phyloP scores from a whole-genome alignment of 2,888 invertebrate genomes.

The Agonopterix alstromeriana region DNA sequence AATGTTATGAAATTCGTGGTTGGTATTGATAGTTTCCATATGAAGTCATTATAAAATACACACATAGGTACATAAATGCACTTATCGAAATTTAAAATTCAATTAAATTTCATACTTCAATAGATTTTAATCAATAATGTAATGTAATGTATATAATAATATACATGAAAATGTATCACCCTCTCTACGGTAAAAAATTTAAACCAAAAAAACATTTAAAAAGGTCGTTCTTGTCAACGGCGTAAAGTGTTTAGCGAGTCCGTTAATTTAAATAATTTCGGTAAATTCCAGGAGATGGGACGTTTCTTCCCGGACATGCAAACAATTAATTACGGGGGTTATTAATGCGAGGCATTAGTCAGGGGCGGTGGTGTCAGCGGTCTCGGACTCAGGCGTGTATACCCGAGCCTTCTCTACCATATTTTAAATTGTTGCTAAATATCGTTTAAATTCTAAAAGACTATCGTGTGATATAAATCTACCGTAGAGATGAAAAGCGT shows the following conservation, averaged over 20 bases:
- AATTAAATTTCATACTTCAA: no score
- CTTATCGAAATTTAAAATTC: no score
- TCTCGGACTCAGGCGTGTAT: constrained; percentile 23
- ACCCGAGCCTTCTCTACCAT: not conserved
- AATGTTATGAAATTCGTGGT: no score
- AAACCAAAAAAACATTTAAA: not conserved
- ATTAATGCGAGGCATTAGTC: constrained; percentile 74
- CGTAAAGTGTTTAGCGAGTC: constrained; percentile 19
- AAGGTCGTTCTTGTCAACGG: constrained; percentile 14
- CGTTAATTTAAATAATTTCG: constrained; percentile 60
- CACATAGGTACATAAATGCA: no score
- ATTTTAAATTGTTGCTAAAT: constrained; percentile 14
- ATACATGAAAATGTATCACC: no score
- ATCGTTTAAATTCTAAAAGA: constrained; percentile 1
- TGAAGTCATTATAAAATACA: no score
- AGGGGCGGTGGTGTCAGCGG: constrained; percentile 59
- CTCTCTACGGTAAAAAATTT: no score
- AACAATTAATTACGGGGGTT: constrained; percentile 75
- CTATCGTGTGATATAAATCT: no score
- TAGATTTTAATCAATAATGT: no score
- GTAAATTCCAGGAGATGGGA: constrained; percentile 53
- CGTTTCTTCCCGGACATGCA: constrained; percentile 69
- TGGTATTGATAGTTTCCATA: no score
- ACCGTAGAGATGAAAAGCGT: no score
- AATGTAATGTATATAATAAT: no score